A percentile compares a stretch with the other conserved stretches of the same genome.
Evolutionary conservation across 2,888 invertebrate species (phyloP).

Genomic region (Germaria angustata): DNA sequence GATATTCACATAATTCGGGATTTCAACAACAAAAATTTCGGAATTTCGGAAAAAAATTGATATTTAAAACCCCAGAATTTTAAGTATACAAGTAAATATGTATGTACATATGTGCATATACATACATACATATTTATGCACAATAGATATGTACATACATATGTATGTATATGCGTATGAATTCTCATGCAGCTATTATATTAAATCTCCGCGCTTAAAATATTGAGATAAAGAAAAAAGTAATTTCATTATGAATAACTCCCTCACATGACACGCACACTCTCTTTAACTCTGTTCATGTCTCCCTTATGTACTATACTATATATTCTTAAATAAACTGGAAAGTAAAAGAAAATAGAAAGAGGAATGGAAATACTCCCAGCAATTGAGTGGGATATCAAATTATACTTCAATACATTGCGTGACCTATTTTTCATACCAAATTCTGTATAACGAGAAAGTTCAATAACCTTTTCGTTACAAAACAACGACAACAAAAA

Average conservation of each 20-base stretch:
- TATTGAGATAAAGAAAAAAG: neutral
- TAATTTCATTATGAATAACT: neutral
- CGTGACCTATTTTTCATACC: constrained; percentile 56
- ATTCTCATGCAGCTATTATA: too few relatives aligned
- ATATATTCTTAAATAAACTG: neutral
- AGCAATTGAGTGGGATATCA: constrained; percentile 11
- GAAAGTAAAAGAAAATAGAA: neutral
- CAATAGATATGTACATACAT: neutral
- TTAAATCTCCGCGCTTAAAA: too few relatives aligned
- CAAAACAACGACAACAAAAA: constrained; percentile 31
- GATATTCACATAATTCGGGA: too few relatives aligned
- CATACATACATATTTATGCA: neutral
- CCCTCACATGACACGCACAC: neutral
- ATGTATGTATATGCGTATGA: too few relatives aligned
- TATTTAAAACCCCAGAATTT: too few relatives aligned
- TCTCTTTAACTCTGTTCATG: neutral
- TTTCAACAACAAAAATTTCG: too few relatives aligned
- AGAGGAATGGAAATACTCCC: neutral
- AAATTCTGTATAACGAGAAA: constrained; percentile 42
- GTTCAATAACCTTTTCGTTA: constrained; percentile 54
- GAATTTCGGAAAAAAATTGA: too few relatives aligned
- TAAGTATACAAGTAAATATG: neutral
- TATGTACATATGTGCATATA: neutral
- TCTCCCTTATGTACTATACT: neutral
- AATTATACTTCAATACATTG: constrained; percentile 46